Percentiles rank a stretch among this genome's conserved stretches.
phyloP scores from a whole-genome alignment of 2,888 invertebrate species.

The Anoplius nigerrimus region DNA sequence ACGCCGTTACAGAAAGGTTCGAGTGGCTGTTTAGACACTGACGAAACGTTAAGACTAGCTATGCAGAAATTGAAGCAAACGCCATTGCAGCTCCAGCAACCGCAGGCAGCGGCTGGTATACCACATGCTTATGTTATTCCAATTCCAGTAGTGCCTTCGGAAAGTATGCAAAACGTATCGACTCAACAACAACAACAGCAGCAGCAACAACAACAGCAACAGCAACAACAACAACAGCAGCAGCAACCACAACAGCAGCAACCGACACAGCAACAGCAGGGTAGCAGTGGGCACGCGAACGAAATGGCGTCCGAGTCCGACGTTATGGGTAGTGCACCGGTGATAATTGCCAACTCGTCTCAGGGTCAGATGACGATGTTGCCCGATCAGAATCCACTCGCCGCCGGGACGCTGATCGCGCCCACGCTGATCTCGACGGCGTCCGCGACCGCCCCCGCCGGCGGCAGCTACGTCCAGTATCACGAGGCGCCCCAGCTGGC shows the following conservation, averaged over 20 bases:
- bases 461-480: conserved; percentile 59
- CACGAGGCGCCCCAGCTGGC: conserved; percentile 63
- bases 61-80: conserved; percentile 71
- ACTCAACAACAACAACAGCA: conserved; percentile 44
- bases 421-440: too few species aligned
- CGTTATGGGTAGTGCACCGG: too few species aligned
- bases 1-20: conserved; percentile 68
- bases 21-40: conserved; percentile 70
- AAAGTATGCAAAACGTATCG: conserved; percentile 64
- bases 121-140: conserved; percentile 72
- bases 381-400: too few species aligned
- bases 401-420: too few species aligned
- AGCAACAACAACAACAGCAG: too few species aligned
- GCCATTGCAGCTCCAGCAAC: conserved; percentile 53
- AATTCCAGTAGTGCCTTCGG: conserved; percentile 72
- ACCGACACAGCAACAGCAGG: too few species aligned
- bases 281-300: too few species aligned
- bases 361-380: too few species aligned
- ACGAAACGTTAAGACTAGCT: conserved; percentile 71
- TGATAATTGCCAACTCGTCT: too few species aligned
- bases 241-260: too few species aligned
- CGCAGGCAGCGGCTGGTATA: conserved; percentile 59
- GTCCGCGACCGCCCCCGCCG: conserved; percentile 42
- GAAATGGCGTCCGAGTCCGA: too few species aligned
- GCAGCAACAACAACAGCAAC: too few species aligned